phyloP scores from a whole-genome alignment of 2,113 vertebrate species.

The Aix galericulata region DNA sequence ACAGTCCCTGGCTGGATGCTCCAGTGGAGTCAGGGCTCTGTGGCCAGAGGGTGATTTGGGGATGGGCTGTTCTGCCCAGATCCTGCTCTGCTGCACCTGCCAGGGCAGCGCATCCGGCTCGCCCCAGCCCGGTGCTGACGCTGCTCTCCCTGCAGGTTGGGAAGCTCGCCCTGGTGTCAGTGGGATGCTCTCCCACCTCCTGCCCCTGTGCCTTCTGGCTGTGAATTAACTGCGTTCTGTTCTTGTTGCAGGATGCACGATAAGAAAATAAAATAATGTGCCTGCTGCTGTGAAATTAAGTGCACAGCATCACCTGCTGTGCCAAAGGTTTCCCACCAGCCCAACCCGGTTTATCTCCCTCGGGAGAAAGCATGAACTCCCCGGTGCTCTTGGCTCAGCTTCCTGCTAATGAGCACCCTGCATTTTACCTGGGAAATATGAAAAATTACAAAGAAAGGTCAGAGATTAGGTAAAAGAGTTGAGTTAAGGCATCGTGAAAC shows the following conservation, averaged over 20 bases:
- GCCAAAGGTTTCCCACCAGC: not conserved
- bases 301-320: not conserved
- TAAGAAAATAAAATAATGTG: not conserved
- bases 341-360: not conserved
- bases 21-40: not conserved
- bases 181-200: not conserved
- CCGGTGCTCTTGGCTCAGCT: not conserved
- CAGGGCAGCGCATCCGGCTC: rapidly evolving
- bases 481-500: constrained; percentile 55
- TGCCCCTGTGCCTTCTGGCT: not conserved
- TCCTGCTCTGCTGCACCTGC: not conserved
- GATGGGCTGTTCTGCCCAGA: not conserved
- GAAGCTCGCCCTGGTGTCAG: not conserved
- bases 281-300: not conserved
- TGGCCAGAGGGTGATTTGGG: not conserved
- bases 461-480: constrained; percentile 73
- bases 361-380: not conserved
- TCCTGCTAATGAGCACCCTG: not conserved
- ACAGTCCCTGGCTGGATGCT: not conserved
- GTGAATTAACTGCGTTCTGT: rapidly evolving
- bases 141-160: not conserved
- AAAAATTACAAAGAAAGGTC: constrained; percentile 63
- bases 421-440: constrained; percentile 49
- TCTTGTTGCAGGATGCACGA: rapidly evolving
- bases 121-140: not conserved